Evolutionary conservation across 1,140 invertebrate species (phyloP), one percentile per base, ranked within the genome.

Genomic region (Temnothorax longispinosus): DNA sequence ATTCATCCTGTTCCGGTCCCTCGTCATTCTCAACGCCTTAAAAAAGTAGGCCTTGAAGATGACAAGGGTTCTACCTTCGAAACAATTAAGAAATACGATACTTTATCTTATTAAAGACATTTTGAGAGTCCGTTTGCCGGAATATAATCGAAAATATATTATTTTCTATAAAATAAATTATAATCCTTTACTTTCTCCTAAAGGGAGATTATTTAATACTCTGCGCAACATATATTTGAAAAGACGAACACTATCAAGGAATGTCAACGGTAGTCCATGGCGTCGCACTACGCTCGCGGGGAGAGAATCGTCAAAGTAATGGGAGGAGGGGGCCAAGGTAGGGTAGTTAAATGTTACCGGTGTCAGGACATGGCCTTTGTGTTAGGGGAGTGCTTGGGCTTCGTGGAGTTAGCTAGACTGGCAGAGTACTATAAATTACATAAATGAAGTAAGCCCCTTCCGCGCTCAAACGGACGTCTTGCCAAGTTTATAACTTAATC

Each of bases 401-500:
- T 87, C 72, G 85, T 76, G 62, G 88, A 91, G 72, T 88, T 90
- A 89, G 86, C 90, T 87, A 84, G 91, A 90, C 91, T 93, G 77
- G 74, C 86, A 78, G 82, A 88, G 91, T 91, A 91, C 92, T 93
- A 93, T 93, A 93, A 93, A 94, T 94, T 94, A 93, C 93, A 91
- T 94, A 94, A 94, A 94, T 93, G 92, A 94, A 93, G 91, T 92
- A 93, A 92, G 87, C 87, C 88, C 82, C 86, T 91, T 91, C 87
- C 87, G 77, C 89, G 58, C 85, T 90, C 86, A 87, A 92, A 91
- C 86, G 89, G 88, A 93, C 92, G 89, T 93, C 93, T 93, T 93
- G 91, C 91, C 89, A 93, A 93, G 92, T 93, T 93, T 93, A 92
- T 93, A 93, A 93, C 93, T 93, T 93, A 93, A 93, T 93, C 92